Evolutionary conservation across 2,888 invertebrate genomes (phyloP), one percentile per base, ranked within the genome.

Genomic region (Sericinus montela): DNA sequence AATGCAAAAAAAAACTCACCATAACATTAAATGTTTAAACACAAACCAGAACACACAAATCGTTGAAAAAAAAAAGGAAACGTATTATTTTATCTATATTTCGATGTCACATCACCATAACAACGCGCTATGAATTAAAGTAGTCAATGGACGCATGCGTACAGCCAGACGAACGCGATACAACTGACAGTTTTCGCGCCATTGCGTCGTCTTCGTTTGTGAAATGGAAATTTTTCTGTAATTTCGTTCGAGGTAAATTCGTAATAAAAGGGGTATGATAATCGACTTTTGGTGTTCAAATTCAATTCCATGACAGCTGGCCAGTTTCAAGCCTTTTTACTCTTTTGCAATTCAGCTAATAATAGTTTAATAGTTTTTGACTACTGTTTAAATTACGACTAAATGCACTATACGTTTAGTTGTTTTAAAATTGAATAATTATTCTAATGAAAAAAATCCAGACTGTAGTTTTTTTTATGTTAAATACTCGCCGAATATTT

Each of bases 161-260:
- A 60, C 71, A 43, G 63, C 51, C 46, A 13, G 59, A 65, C 65
- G 67, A 59, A 54, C 72, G 63, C 69, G 63, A 58, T 59, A 56
- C 59, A 65, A 83, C 83, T 83, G 80, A 63, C 62, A 65, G 75
- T 77, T 83, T 83, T 85, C 81, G 82, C 83, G 85, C 80, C 82
- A 77, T 52, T 13, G 19, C 11, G 7, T 32, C 46, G 28, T 51
- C 35, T 34, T 41, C 32, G 10, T 45, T 40, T 43, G 29, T 25
- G 11, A 28, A 40, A 34, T 40, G 28, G 10, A 36, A 19, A 2
- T 40, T 19, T 38, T 44, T 13, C 37, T 19, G 30, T 23, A 23
- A 15, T 34, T 39, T 34, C 29, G 35, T 45, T 28, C 32, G 38
- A 15, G 30, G 10, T 11, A 1, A 36, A 40, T 39, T 41, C 16